Percentiles rank a stretch among this genome's conserved stretches.
Evolutionary conservation across 2,888 invertebrate genomes (phyloP).

Genomic region (Lepidocyrtinus sp.): DNA sequence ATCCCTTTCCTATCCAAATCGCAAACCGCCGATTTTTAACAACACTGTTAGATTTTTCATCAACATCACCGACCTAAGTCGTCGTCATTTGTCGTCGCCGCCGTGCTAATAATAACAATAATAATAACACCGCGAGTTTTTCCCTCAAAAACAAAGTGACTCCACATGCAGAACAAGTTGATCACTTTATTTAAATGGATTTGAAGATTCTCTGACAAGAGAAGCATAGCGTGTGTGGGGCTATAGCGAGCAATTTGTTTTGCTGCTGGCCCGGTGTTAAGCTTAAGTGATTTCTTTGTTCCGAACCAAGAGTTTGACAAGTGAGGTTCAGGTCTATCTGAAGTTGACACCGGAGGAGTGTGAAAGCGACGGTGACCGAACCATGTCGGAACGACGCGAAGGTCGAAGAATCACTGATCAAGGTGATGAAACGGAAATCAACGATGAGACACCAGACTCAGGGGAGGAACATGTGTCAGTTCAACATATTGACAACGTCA

Average conservation of each 20-base stretch:
- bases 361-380: constrained; percentile 61
- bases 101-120: constrained; percentile 32
- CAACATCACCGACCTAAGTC: constrained; percentile 42
- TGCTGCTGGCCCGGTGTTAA: neutral
- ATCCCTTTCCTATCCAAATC: constrained; percentile 49
- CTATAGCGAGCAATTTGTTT: neutral
- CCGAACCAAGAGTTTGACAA: neutral
- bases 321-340: neutral
- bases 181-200: neutral
- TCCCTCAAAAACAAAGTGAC: constrained; percentile 3
- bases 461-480: constrained; percentile 55
- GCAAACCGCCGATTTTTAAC: constrained; percentile 59
- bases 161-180: neutral
- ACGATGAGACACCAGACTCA: constrained; percentile 58
- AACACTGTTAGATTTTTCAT: constrained; percentile 41
- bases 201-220: neutral
- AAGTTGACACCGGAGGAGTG: neutral
- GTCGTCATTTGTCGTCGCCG: constrained; percentile 56
- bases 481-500: constrained; percentile 61
- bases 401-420: constrained; percentile 60
- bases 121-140: constrained; percentile 27
- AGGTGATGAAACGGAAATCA: constrained; percentile 64
- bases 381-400: constrained; percentile 67
- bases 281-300: neutral
- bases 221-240: neutral